These are phyloP conservation scores for Eriocheir sinensis DNA, from an alignment of 1,140 invertebrate species.

Conservation along the genomic window DNA sequence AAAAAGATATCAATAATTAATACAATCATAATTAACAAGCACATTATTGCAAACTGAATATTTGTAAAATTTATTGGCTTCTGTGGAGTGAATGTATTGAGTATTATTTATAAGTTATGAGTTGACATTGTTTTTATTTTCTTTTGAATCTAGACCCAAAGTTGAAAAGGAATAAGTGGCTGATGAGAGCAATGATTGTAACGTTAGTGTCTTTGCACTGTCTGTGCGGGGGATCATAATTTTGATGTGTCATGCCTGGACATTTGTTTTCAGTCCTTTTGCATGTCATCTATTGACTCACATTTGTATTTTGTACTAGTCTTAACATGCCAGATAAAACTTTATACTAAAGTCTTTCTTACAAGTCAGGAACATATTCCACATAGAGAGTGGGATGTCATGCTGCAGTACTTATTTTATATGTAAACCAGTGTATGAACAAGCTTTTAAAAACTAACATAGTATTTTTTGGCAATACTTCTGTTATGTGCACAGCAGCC, in stretches of 20 bases:
- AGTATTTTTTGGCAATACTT: neutral
- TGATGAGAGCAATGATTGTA: neutral
- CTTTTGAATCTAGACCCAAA: neutral
- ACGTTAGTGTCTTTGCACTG: neutral
- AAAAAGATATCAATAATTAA: neutral
- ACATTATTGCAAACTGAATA: neutral
- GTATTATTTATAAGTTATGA: neutral
- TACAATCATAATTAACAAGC: neutral
- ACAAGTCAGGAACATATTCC: no score
- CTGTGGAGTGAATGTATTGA: neutral
- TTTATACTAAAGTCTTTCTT: no score
- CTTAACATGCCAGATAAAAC: no score
- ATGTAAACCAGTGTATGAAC: no score
- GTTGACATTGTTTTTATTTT: neutral
- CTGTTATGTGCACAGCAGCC: neutral
- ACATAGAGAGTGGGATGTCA: no score
- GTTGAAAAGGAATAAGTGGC: no score
- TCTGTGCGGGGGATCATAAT: neutral
- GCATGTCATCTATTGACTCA: no score
- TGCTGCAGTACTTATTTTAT: no score
- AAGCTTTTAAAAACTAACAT: constrained; percentile 10
- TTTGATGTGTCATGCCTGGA: neutral
- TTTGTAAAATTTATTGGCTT: neutral
- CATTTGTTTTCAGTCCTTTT: no score
- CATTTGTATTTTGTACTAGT: no score